Evolutionary conservation across 2,888 invertebrate species (phyloP).

Genomic region (Phyllotreta cruciferae): DNA sequence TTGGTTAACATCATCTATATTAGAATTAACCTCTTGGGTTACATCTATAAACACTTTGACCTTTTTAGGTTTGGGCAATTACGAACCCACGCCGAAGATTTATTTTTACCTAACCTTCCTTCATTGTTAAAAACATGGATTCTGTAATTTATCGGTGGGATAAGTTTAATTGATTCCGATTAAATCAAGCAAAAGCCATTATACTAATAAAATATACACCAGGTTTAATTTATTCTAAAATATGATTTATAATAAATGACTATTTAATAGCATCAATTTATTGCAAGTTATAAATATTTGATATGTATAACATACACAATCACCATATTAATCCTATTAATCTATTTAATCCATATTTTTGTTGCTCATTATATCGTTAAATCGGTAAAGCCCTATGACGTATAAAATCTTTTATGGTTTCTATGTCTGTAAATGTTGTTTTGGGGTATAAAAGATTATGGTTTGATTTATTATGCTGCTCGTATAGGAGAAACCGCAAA

Average conservation of each 20-base stretch:
- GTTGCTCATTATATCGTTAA: constrained; percentile 8
- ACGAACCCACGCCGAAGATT: constrained; percentile 2
- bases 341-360: constrained; percentile 1
- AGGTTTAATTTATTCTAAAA: no score
- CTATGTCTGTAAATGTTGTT: background rate
- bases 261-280: no score
- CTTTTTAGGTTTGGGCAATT: constrained; percentile 10
- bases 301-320: no score
- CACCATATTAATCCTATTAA: no score
- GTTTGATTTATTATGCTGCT: constrained; percentile 7
- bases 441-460: constrained; percentile 1
- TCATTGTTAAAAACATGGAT: background rate
- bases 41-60: background rate
- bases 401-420: constrained; percentile 10
- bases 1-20: background rate
- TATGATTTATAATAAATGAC: no score
- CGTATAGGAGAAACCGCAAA: constrained; percentile 4
- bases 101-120: constrained; percentile 7
- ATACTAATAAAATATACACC: background rate
- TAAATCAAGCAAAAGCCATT: no score
- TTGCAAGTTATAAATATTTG: no score
- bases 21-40: background rate
- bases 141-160: background rate
- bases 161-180: background rate
- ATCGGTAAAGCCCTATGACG: constrained; percentile 7